These are phyloP conservation scores for Sussaba pulchella DNA, from an alignment of 2,888 invertebrate genomes.

Conservation along the genomic window DNA sequence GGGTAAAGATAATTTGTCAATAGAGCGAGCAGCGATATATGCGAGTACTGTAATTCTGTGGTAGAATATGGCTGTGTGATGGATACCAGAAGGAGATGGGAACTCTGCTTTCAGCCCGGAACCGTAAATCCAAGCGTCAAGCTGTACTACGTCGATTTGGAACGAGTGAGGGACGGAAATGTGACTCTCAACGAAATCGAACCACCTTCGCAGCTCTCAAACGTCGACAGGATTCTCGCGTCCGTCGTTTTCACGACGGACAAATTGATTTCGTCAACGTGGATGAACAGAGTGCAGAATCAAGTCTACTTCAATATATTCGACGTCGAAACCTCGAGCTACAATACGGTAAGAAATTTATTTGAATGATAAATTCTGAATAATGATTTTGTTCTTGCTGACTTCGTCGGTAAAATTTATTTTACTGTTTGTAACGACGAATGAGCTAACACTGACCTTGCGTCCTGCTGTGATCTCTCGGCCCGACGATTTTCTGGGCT, in stretches of 20 bases:
- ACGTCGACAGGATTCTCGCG: conserved; percentile 87
- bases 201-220: conserved; percentile 79
- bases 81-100: background rate
- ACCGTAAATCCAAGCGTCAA: conserved; percentile 89
- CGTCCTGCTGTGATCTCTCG: background rate
- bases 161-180: conserved; percentile 79
- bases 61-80: background rate
- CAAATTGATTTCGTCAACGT: conserved; percentile 90
- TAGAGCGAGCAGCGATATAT: background rate
- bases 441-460: conserved; percentile 6
- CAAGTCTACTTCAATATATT: conserved; percentile 88
- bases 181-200: conserved; percentile 81
- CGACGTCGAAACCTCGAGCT: conserved; percentile 81
- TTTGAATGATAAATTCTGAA: background rate
- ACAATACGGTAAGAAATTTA: conserved; percentile 75
- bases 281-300: conserved; percentile 96
- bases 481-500: background rate
- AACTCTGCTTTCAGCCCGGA: conserved; percentile 85
- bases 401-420: no score
- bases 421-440: background rate
- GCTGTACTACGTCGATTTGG: conserved; percentile 87
- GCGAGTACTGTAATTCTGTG: conserved; percentile 11
- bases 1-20: no score
- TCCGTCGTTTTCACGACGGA: conserved; percentile 92
- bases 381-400: background rate